These are phyloP conservation scores for Cavia aperea DNA, from an alignment of 2,113 vertebrate species.

Conservation along the genomic window DNA sequence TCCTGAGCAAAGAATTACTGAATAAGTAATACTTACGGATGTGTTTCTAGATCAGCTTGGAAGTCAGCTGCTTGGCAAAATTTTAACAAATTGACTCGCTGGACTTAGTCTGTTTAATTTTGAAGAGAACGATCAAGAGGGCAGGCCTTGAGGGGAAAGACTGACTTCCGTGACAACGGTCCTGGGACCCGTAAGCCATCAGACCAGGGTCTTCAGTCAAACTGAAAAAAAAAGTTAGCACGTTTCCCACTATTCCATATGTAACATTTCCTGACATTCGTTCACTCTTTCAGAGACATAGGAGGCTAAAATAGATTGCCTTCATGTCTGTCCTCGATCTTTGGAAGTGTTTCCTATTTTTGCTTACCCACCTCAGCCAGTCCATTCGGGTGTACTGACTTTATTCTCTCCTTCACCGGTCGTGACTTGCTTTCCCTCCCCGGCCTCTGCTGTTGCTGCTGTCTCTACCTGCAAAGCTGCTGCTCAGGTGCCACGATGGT, in stretches of 20 bases:
- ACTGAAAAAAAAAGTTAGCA: not conserved
- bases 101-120: not conserved
- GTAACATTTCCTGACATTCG: not conserved
- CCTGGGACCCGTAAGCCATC: not conserved
- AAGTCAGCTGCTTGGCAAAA: not conserved
- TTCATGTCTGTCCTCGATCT: not conserved
- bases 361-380: fast-evolving
- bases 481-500: not conserved
- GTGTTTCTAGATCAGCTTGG: not conserved
- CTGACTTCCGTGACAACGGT: not conserved
- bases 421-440: not conserved
- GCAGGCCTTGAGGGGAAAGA: not conserved
- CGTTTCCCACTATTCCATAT: not conserved
- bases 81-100: not conserved
- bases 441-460: not conserved
- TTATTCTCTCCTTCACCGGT: not conserved
- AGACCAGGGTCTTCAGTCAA: not conserved
- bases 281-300: not conserved
- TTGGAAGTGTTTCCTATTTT: not conserved
- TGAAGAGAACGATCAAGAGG: not conserved
- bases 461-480: not conserved
- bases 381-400: not conserved
- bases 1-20: not conserved
- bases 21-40: not conserved
- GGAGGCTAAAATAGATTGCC: not conserved